Evolutionary conservation across 1,140 invertebrate species (phyloP), one percentile per base, ranked within the genome.

Genomic region (Scaptomyza hsui): DNA sequence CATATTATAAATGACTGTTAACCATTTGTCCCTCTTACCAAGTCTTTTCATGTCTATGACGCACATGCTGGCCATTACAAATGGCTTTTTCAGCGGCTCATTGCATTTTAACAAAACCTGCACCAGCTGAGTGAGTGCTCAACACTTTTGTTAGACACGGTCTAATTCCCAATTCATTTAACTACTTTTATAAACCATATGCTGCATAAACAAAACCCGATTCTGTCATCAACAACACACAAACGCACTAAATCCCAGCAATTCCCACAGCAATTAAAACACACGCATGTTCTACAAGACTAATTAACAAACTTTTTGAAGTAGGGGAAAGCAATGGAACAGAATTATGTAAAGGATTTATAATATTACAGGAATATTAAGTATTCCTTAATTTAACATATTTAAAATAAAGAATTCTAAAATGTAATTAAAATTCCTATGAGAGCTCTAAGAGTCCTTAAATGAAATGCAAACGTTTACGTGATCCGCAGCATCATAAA

Each of bases 101-200:
- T 55, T 55, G 57, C 41, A 52, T 42, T 42, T 47, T 73, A 73
- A 61, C 24, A 21, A 5, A n/a, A n/a, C n/a, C 47, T 26, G 32
- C 45, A 64, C 78, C 78, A 80, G 78, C 67, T 80, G 78, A 5
- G 1, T 76, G 15, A n/a, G n/a, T n/a, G n/a, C n/a, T n/a, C n/a
- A n/a, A n/a, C n/a, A n/a, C n/a, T 49, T 45, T 24, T 49, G 1
- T 21, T n/a, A 15, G 15, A 35, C 29, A 16, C 16, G 48, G 2
- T 51, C 21, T 18, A 18, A 51, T 51, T 51, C 7, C n/a, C 26
- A 15, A 16, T 10, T 16, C 24, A 16, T 49, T 29, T 4, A 24
- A 24, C 19, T 9, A 39, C 2, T 24, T 13, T 19, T 29, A 29
- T 29, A 29, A 29, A 29, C 26, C 44, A 6, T 21, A 9, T 13